These are phyloP conservation scores for Sebastes iracundus DNA, from an alignment of 2,797 vertebrate genomes.

Conservation along the genomic window DNA sequence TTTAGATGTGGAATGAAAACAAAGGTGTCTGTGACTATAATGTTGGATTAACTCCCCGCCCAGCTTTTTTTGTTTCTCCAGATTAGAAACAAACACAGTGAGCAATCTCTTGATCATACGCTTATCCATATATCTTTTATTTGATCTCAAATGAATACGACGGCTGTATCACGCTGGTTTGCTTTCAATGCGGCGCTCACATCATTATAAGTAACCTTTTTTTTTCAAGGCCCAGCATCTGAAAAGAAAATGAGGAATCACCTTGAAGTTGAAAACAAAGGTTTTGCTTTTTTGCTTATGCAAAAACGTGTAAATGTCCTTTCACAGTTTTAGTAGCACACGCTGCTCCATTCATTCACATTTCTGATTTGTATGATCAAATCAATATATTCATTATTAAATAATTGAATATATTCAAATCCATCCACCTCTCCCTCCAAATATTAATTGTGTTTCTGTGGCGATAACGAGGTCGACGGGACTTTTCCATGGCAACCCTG, in stretches of 20 bases:
- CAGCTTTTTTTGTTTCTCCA: neutral
- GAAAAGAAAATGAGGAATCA: neutral
- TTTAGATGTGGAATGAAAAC: conserved; percentile 4
- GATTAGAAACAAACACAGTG: conserved; percentile 42
- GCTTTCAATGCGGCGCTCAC: conserved; percentile 47
- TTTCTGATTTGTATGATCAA: neutral
- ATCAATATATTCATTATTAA: neutral
- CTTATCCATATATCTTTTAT: conserved; percentile 33
- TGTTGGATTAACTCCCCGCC: conserved; percentile 5
- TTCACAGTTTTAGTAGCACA: neutral
- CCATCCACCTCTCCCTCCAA: too few species aligned
- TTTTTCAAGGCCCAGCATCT: conserved; percentile 5
- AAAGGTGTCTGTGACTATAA: neutral
- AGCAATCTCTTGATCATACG: conserved; percentile 32
- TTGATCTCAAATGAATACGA: conserved; percentile 55
- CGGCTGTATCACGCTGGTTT: conserved; percentile 20
- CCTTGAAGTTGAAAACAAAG: conserved; percentile 13
- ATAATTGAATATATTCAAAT: neutral
- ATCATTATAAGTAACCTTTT: conserved; percentile 12
- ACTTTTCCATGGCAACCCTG: neutral
- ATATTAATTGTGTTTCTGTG: neutral
- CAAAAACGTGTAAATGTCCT: neutral
- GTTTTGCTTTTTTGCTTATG: neutral
- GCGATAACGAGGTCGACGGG: neutral
- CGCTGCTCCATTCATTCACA: neutral